These are phyloP conservation scores for Anastrepha obliqua DNA, from an alignment of 1,140 invertebrate genomes.

Conservation along the genomic window DNA sequence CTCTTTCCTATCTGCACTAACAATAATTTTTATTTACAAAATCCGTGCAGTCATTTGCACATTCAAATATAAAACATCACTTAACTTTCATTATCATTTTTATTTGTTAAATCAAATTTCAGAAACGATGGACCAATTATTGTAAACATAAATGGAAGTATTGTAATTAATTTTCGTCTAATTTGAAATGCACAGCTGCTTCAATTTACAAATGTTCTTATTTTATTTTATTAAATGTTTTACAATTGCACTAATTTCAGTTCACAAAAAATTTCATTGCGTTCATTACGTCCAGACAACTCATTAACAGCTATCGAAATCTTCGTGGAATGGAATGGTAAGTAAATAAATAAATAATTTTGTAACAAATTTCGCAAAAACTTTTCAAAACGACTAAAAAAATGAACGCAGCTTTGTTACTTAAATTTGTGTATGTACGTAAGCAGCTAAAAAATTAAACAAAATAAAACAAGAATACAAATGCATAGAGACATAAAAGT, in stretches of 20 bases:
- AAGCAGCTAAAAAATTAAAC: not conserved
- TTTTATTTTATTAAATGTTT: not conserved
- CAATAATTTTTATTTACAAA: too few relatives aligned
- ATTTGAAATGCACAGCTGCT: too few relatives aligned
- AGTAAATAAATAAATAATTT: constrained; percentile 18
- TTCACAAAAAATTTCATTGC: constrained; percentile 12
- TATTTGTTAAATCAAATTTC: too few relatives aligned
- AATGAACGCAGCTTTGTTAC: constrained; percentile 3
- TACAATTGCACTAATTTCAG: constrained; percentile 11
- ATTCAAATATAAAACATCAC: too few relatives aligned
- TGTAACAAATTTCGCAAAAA: not conserved
- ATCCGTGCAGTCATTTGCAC: too few relatives aligned
- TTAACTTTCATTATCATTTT: too few relatives aligned
- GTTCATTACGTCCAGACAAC: constrained; percentile 24
- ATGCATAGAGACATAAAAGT: not conserved
- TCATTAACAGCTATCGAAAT: constrained; percentile 18
- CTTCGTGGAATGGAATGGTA: not conserved
- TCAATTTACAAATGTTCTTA: too few relatives aligned
- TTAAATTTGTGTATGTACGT: not conserved
- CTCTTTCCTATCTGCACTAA: too few relatives aligned
- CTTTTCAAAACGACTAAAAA: not conserved
- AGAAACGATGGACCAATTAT: too few relatives aligned
- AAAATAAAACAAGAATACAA: not conserved
- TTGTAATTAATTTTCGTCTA: too few relatives aligned
- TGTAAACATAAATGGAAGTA: too few relatives aligned